phyloP scores from a whole-genome alignment of 2,797 vertebrate genomes.

The Melanotaenia parkinsoni region DNA sequence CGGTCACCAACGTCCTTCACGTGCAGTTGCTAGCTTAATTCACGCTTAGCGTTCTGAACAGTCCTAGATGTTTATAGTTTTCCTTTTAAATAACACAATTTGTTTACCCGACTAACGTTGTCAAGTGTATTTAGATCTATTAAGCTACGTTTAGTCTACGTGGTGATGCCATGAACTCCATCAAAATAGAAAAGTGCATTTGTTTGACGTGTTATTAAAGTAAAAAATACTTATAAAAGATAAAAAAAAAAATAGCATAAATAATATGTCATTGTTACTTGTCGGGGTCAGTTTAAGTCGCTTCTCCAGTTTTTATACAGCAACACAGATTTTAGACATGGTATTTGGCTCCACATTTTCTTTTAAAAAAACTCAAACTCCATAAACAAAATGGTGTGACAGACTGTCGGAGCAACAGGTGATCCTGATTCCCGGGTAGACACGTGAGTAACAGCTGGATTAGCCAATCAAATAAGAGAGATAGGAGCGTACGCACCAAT shows the following conservation, averaged over 20 bases:
- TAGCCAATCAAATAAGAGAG: conserved; percentile 49
- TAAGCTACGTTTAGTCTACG: background rate
- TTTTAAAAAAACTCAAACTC: background rate
- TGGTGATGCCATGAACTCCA: background rate
- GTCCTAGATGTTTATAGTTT: background rate
- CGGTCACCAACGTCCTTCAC: background rate
- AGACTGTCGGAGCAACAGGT: conserved; percentile 72
- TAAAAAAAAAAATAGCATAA: background rate
- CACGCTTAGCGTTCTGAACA: fast-evolving
- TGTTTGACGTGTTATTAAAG: background rate
- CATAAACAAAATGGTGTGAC: conserved; percentile 34
- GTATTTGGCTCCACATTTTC: too few relatives aligned
- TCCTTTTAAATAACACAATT: background rate
- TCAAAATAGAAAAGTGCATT: background rate
- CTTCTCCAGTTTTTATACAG: background rate
- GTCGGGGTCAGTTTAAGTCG: background rate
- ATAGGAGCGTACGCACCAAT: conserved; percentile 36
- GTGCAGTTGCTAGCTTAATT: background rate
- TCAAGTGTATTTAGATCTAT: background rate
- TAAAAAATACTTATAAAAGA: background rate
- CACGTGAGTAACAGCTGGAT: conserved; percentile 36
- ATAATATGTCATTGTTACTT: background rate
- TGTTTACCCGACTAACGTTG: background rate
- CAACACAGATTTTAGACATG: background rate
- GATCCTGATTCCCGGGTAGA: conserved; percentile 60